A percentile compares a stretch with the other conserved stretches of the same genome.
Evolutionary conservation across 2,797 vertebrate genomes (phyloP).

Genomic region (Myotis myotis): DNA sequence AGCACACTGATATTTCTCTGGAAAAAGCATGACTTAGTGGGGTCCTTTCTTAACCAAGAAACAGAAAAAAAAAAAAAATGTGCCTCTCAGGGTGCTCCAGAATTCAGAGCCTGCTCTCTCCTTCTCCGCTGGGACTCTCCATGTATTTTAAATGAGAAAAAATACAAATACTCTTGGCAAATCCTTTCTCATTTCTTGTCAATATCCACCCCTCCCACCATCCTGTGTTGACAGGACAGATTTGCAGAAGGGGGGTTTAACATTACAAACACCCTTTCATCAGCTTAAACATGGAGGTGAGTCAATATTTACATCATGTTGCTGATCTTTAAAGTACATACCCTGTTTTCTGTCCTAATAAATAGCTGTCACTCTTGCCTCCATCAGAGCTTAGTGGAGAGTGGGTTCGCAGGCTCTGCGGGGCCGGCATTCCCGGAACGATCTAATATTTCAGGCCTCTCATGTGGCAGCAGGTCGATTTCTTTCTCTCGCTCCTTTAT

Average conservation of each 20-base stretch:
- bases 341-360: slow-evolving; percentile 61
- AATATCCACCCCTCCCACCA: not conserved
- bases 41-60: not conserved
- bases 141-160: slow-evolving; percentile 29
- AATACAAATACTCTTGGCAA: not conserved
- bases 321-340: slow-evolving; percentile 67
- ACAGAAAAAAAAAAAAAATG: not conserved
- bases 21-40: not conserved
- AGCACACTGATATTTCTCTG: not conserved
- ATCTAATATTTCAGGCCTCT: slow-evolving; percentile 65
- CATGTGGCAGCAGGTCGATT: slow-evolving; percentile 49
- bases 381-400: slow-evolving; percentile 20
- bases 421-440: slow-evolving; percentile 40
- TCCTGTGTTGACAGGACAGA: slow-evolving; percentile 36
- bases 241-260: slow-evolving; percentile 59
- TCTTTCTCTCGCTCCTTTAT: slow-evolving; percentile 22
- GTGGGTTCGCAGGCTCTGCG: not conserved
- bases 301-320: slow-evolving; percentile 64
- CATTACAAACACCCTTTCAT: slow-evolving; percentile 65
- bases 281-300: slow-evolving; percentile 57
- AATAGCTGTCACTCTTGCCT: slow-evolving; percentile 32
- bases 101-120: not conserved
- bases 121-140: not conserved
- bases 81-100: not conserved
- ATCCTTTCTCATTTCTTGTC: slow-evolving; percentile 36